Conservation (phyloP, 2,888 invertebrate species). For the Eugnorisma glareosa region DNA sequence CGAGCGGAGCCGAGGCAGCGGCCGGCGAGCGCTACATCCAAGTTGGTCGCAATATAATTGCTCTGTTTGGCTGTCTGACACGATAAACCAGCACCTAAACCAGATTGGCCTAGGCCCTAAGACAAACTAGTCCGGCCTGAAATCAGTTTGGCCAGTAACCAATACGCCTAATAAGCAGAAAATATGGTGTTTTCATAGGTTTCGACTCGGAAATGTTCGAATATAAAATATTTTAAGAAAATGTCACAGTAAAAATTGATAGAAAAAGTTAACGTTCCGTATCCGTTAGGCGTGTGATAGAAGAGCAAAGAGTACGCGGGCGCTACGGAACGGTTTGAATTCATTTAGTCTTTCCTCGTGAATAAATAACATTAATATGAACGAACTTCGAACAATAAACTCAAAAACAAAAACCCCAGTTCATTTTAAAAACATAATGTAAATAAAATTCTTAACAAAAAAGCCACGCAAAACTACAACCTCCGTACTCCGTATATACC, state of each 20-base stretch:
- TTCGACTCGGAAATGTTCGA: neutral
- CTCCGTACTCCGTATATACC: slow-evolving; percentile 35
- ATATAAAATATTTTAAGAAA: neutral
- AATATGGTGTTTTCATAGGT: neutral
- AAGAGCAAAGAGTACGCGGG: neutral
- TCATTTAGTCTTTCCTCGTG: neutral
- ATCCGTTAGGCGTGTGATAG: neutral
- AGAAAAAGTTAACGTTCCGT: neutral
- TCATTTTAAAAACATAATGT: slow-evolving; percentile 41
- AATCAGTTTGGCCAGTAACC: neutral
- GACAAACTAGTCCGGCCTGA: too few relatives aligned
- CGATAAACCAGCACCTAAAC: neutral
- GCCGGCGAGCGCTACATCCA: neutral
- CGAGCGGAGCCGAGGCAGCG: neutral
- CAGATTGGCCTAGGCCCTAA: neutral
- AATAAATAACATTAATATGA: slow-evolving; percentile 1
- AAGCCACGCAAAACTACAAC: slow-evolving; percentile 22
- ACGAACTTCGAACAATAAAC: slow-evolving; percentile 16
- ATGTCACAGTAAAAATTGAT: neutral
- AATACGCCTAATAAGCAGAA: neutral
- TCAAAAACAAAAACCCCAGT: slow-evolving; percentile 19
- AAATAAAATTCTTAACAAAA: slow-evolving; percentile 47
- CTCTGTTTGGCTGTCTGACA: neutral
- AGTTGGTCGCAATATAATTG: neutral
- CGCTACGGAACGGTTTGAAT: neutral